Base-by-base conservation (phyloP, 1,140 invertebrate genomes). In the Anadara kagoshimensis region DNA sequence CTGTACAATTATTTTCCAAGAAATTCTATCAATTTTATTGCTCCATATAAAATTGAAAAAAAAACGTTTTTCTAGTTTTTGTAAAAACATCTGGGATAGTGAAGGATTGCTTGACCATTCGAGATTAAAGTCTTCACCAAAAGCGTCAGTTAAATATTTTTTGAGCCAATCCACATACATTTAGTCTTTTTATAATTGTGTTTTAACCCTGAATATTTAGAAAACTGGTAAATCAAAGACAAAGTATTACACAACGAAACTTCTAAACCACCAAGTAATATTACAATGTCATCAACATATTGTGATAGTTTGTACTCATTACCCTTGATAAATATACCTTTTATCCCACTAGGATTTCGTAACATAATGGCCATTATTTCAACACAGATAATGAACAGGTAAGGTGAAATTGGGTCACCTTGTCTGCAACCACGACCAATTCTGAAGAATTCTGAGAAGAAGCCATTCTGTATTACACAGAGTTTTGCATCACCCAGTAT, bases 251-350 rank as follows among this genome's bases (percentile, higher is more conserved):
- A 29, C 14, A 69, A 29, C 0, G 43, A 36, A 10, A 47, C 49
- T 10, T 59, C 56, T 10, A 4, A 29, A 61, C 57, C 56, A 36
- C 61, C 56, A 18, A 69, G 41, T 1, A 58, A 22, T 1, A 61
- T 56, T 7, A 14, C 62, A 22, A 56, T 69, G n/a, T 59, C 54
- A 36, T 65, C 45, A 26, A 51, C 65, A 78, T 72, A 63, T 59
- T 71, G 41, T 66, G 2, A 54, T 56, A 47, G 49, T 45, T 58
- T 47, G 0, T 3, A 36, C 66, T 45, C 44, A n/a, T 29, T 45
- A 24, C 20, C 16, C 4, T 49, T 59, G 8, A 56, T 22, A 8
- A 5, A 66, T 20, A 64, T 66, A 18, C 62, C 54, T 22, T 47
- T 49, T 26, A 56, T 58, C 0, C 58, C n/a, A 8, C 10, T 10